phyloP scores from a whole-genome alignment of 2,113 vertebrate genomes.

The Microtus ochrogaster region DNA sequence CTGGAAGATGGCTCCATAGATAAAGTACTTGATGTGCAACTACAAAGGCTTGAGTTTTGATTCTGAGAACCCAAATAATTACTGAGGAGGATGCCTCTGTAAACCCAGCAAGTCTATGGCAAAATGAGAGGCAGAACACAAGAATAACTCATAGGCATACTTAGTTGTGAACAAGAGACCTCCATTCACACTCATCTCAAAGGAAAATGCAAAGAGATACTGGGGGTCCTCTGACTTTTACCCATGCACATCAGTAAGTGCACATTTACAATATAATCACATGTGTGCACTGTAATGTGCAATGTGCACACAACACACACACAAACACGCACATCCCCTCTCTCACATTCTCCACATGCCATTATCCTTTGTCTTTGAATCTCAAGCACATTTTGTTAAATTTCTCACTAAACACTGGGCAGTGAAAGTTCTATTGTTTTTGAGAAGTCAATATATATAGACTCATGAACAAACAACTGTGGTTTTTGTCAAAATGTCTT shows the following conservation, averaged over 20 bases:
- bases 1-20: no score
- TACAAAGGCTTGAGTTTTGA: background rate
- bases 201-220: background rate
- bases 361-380: background rate
- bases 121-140: background rate
- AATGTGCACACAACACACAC: background rate
- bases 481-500: background rate
- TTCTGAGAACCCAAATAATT: background rate
- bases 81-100: background rate
- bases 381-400: conserved; percentile 28
- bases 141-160: background rate
- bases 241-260: background rate
- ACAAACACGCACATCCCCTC: background rate
- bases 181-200: background rate
- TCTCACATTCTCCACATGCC: background rate
- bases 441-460: background rate
- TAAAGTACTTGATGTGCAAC: background rate
- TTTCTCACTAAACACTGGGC: background rate
- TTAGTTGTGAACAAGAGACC: background rate
- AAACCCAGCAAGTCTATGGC: background rate
- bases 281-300: background rate
- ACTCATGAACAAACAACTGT: background rate
- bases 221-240: background rate
- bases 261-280: background rate
- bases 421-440: background rate